Evolutionary conservation across 2,113 vertebrate species (phyloP).

Genomic region (Ceyx cyanopectus): DNA sequence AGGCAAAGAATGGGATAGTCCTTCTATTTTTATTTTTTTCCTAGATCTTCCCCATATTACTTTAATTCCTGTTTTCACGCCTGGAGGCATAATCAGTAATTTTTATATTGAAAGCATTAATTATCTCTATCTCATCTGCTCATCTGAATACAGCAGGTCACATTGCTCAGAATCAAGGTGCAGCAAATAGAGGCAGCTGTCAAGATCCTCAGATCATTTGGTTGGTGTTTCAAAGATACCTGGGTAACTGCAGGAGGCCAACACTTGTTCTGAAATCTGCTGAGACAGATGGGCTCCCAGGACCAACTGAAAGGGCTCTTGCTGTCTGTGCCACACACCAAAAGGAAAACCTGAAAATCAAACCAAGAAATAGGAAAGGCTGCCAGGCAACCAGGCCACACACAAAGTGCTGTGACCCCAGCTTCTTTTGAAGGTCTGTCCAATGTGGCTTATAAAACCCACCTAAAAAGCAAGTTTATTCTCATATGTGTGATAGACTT

Average conservation of each 20-base stretch:
- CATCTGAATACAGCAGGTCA: background rate
- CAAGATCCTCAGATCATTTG: background rate
- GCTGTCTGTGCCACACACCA: rapidly evolving
- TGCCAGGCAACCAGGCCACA: background rate
- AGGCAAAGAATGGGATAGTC: background rate
- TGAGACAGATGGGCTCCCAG: background rate
- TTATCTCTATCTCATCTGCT: background rate
- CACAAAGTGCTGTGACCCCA: background rate
- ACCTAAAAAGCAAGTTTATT: background rate
- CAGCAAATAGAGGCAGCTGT: background rate
- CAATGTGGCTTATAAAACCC: background rate
- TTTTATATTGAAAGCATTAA: background rate
- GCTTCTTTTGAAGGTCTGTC: background rate
- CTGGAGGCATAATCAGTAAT: background rate
- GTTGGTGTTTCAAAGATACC: background rate
- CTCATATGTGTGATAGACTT: background rate
- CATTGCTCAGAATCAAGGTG: background rate
- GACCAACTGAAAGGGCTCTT: background rate
- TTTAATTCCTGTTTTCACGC: background rate
- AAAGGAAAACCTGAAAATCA: background rate
- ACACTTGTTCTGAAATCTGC: background rate
- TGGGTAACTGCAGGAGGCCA: background rate
- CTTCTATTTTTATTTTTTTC: background rate
- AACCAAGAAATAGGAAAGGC: background rate
- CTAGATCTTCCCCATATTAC: background rate